Evolutionary conservation across 2,797 vertebrate species (phyloP), one percentile per base, ranked within the genome.

Genomic region (Streptopelia turtur): DNA sequence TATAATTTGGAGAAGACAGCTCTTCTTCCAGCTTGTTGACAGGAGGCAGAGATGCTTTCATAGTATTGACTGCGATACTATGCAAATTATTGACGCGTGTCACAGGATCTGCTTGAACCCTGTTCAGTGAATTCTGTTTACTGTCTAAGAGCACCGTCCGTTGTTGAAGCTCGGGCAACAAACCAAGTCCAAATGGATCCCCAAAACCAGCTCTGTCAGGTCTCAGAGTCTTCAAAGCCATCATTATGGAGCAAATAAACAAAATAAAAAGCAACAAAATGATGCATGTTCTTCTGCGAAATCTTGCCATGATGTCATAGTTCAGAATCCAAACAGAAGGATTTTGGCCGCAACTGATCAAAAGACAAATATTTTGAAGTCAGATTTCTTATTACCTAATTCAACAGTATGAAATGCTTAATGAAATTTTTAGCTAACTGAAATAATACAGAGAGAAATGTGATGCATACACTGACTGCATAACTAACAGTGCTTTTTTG

Each of bases 301-400:
- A 98, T 97, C 99, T 98, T 96, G 98, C 99, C 99, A 99, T 99
- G 97, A 98, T 98, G 98, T 97, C 98, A 98, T 98, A 92, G 94
- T 98, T 98, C 96, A 97, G 97, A 95, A 82, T 97, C 93, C 91
- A 93, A 96, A 89, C 30, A 65, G 82, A 80, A 79, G 92, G 68
- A 86, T 72, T 91, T 97, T 53, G 92, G 75, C 96, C 16, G 69
- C 59, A 97, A 97, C 96, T 96, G 89, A 97, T 95, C 59, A 94
- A 96, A 96, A 97, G 64, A 96, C 82, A 95, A 78, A 92, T 53
- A 94, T 92, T 96, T 95, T 53, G 35, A 82, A 74, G 83, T 94
- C 84, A 94, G 80, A 89, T 81, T 90, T 95, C 50, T 80, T 76
- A 81, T 39, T 33, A 84, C 8, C 18, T 60, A 69, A 83, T 71